Evolutionary conservation across 1,140 invertebrate genomes (phyloP).

Genomic region (Tetramorium alpestre): DNA sequence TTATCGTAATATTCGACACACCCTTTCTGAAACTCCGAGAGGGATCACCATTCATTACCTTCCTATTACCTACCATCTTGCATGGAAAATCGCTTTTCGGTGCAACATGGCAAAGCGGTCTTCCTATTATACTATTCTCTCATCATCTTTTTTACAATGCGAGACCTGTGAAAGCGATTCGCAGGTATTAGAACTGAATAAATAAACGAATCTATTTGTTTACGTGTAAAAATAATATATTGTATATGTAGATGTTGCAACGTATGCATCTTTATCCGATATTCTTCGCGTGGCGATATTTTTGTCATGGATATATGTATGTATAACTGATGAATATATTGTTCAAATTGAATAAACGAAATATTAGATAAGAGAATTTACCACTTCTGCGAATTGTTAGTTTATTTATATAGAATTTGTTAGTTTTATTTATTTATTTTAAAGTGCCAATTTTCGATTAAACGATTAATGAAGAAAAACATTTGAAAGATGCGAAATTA

Average conservation of each 20-base stretch:
- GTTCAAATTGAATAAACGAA: background rate
- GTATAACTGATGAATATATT: background rate
- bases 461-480: background rate
- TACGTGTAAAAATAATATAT: slow-evolving; percentile 65
- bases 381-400: background rate
- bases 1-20: slow-evolving; percentile 49
- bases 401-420: too few species aligned
- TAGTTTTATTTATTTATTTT: background rate
- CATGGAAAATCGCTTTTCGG: slow-evolving; percentile 45
- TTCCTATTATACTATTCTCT: slow-evolving; percentile 56
- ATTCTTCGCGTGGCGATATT: background rate
- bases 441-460: background rate
- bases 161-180: background rate
- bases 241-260: background rate
- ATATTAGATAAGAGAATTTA: background rate
- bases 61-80: slow-evolving; percentile 9
- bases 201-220: slow-evolving; percentile 78
- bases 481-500: background rate
- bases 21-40: background rate
- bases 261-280: background rate
- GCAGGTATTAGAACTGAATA: slow-evolving; percentile 67
- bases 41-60: background rate
- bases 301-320: background rate
- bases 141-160: slow-evolving; percentile 16
- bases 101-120: background rate